Base-by-base conservation (phyloP, 2,888 invertebrate genomes). In the Epistrophe eligans region DNA sequence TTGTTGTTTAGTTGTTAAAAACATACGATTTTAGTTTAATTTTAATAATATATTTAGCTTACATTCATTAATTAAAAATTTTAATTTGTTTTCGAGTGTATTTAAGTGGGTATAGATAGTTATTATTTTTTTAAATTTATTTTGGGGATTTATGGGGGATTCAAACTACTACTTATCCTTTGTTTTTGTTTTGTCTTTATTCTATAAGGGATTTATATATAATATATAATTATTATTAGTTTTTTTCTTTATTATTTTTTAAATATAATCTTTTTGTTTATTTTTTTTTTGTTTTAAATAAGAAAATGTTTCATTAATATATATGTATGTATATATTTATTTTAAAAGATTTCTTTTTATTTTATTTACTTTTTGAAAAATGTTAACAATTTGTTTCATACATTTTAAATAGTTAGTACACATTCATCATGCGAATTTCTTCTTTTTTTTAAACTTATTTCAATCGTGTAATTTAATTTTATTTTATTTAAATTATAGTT, bases 361-460 rank as follows among this genome's bases (percentile, higher is more conserved):
- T 74, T 43, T 32, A 55, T 70, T 81, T 58, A 50, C 50, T 55
- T 82, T 76, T 79, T 74, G 71, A 74, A 87, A 87, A 87, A 87
- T 87, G 85, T 87, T 87, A 87, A 87, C 85, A 82, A 87, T 87
- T 87, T 82, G 85, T 87, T 87, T 82, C 85, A 87, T 82, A 87
- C 82, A 82, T 74, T 79, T 87, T 82, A 82, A 87, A 87, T 82
- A 87, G 85, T 87, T 82, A 87, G 85, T 87, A 87, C 85, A 82
- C 85, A 87, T 82, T 71, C 52, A 87, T 82, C 82, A 87, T 87
- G 85, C 77, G 85, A 82, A 60, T 71, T 79, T n/a, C 70, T 60
- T 77, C 40, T 70, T 80, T 19, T 55, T 57, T 62, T 43, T 77
- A 15, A 62, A 62, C 62, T 62, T 62, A 43, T 43, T 40, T 62